Evolutionary conservation across 2,113 vertebrate species (phyloP).

Genomic region (Butastur rufipennis): DNA sequence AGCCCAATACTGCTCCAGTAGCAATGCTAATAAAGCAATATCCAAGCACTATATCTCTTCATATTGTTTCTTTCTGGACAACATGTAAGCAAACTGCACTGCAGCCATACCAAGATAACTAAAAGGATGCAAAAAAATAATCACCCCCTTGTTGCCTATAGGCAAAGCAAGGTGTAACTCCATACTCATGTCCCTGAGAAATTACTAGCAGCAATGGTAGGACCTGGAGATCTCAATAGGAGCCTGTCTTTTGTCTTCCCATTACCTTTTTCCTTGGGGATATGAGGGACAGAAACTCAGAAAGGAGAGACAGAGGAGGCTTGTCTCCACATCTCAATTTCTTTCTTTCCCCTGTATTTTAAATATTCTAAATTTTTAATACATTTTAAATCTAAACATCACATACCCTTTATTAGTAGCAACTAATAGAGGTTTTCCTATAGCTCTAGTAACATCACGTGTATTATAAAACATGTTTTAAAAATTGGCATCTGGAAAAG

Average conservation of each 20-base stretch:
- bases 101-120: background rate
- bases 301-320: background rate
- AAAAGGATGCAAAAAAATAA: background rate
- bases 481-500: conserved; percentile 70
- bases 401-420: background rate
- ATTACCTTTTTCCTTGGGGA: background rate
- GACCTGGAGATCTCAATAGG: background rate
- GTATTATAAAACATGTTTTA: background rate
- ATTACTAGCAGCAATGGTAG: background rate
- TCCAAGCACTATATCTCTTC: background rate
- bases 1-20: background rate
- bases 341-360: background rate
- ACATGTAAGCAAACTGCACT: background rate
- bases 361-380: background rate
- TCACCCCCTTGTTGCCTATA: background rate
- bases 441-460: background rate
- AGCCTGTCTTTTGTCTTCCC: background rate
- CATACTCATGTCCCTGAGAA: background rate
- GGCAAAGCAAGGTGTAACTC: background rate
- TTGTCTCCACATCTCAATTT: background rate
- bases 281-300: background rate
- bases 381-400: background rate
- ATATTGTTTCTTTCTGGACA: background rate
- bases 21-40: background rate
- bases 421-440: background rate